A percentile compares a stretch with the other conserved stretches of the same genome.
Evolutionary conservation across 2,888 invertebrate genomes (phyloP).

Genomic region (Ophion costatus): DNA sequence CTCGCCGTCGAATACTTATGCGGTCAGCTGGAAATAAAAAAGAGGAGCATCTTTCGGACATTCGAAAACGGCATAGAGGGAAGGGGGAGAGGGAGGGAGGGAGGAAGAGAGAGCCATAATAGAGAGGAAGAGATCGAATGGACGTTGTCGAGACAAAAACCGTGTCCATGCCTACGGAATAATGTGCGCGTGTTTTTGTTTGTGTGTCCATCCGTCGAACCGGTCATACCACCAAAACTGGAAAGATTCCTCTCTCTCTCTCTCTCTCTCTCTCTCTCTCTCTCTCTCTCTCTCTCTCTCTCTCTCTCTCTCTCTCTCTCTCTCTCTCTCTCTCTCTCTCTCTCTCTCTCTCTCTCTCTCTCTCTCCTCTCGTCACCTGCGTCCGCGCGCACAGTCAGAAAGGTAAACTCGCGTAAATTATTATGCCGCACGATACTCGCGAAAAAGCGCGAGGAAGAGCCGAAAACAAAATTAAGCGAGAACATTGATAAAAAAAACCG

Average conservation of each 20-base stretch:
- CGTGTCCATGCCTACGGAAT: constrained; percentile 24
- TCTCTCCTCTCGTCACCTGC: constrained; percentile 25
- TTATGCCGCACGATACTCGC: constrained; percentile 38
- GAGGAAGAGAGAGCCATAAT: constrained; percentile 26
- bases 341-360: constrained; percentile 20
- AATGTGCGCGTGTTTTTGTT: constrained; percentile 20
- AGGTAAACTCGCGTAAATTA: constrained; percentile 75
- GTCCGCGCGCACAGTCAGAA: constrained; percentile 66
- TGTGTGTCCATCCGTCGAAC: constrained; percentile 68
- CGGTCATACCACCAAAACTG: constrained; percentile 80
- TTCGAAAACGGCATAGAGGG: constrained; percentile 13
- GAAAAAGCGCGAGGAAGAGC: constrained; percentile 6
- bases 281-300: constrained; percentile 21
- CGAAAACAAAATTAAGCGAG: not conserved
- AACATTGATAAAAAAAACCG: constrained; percentile 12
- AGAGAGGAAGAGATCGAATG: not conserved
- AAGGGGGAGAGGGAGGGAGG: constrained; percentile 16
- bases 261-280: constrained; percentile 34
- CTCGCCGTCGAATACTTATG: constrained; percentile 13
- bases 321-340: constrained; percentile 75
- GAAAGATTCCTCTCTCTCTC: constrained; percentile 80
- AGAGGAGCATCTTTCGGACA: constrained; percentile 33
- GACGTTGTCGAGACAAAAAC: constrained; percentile 51
- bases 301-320: constrained; percentile 61
- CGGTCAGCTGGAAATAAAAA: constrained; percentile 32